phyloP scores from a whole-genome alignment of 2,113 vertebrate genomes.

The Chascanopsetta lugubris region DNA sequence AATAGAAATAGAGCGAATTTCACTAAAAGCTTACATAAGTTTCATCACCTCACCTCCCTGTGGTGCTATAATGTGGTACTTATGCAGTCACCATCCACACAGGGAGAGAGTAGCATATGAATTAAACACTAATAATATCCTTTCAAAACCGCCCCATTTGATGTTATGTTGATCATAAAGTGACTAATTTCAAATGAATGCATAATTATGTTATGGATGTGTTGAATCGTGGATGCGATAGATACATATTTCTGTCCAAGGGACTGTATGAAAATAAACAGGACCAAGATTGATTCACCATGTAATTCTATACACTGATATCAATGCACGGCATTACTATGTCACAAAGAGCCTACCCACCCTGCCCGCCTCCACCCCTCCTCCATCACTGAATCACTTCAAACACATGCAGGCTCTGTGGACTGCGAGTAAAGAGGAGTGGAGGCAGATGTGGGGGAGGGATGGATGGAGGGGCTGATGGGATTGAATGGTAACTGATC shows the following conservation, averaged over 20 bases:
- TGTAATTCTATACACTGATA: conserved; percentile 19
- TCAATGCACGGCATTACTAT: conserved; percentile 28
- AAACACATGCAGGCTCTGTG: conserved; percentile 48
- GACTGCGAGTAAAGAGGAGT: conserved; percentile 47
- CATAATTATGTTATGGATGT: too few relatives aligned
- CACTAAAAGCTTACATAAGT: too few relatives aligned
- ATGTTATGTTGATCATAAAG: too few relatives aligned
- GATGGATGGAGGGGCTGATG: conserved; percentile 45
- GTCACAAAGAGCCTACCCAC: conserved; percentile 10
- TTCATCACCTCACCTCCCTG: too few relatives aligned
- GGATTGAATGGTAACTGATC: conserved; percentile 54
- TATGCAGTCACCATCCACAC: too few relatives aligned
- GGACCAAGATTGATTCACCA: conserved; percentile 5
- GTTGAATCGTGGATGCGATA: too few relatives aligned
- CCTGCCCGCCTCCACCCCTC: conserved; percentile 2
- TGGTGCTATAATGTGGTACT: too few relatives aligned
- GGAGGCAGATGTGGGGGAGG: conserved; percentile 18
- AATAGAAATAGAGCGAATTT: too few relatives aligned
- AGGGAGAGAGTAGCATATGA: too few relatives aligned
- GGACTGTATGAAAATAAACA: background rate
- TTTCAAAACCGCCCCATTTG: too few relatives aligned
- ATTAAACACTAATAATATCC: too few relatives aligned
- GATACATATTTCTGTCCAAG: background rate
- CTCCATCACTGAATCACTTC: conserved; percentile 37
- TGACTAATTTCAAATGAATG: too few relatives aligned